Evolutionary conservation across 2,888 invertebrate genomes (phyloP), one percentile per base, ranked within the genome.

Genomic region (Drosophila helvetica): DNA sequence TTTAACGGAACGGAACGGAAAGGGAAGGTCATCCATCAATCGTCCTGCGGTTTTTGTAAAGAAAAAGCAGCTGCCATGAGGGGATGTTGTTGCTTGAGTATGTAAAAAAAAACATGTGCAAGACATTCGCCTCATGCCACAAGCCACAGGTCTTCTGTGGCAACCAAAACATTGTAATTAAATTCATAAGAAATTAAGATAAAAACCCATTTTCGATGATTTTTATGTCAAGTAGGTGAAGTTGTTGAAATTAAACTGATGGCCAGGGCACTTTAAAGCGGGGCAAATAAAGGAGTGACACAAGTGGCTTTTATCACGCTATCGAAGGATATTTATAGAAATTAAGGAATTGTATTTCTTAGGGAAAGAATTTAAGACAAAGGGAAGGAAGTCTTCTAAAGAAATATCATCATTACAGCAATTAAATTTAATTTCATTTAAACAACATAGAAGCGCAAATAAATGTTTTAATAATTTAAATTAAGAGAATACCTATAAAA

Each of bases 41-140:
- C 68, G 58, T 59, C 71, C 57, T 72, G 77, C 74, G 78, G 80
- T 72, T 74, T 61, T 61, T 17, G 22, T 53, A 42, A 47, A 33
- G 18, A 4, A 18, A 73, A 75, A 77, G 74, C 86, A 68, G 79
- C 75, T 86, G 70, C 67, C 63, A 27, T 43, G 27, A 6, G 15
- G 38, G 38, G 19, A 50, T 30, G 54, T 53, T 70, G 70, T 72
- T 79, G 65, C 67, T 68, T 19, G 22, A n/a, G n/a, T n/a, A 68
- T 58, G 58, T 42, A 72, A 56, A 70, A 52, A 53, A 52, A 58
- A 79, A 78, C 86, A 82, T 85, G 73, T 82, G 80, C 80, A 79
- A 66, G 63, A 79, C 68, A 66, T 70, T 70, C 12, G 17, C 33
- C 27, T 15, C 59, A 64, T 58, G 56, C 60, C 47, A 64, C 55